These are phyloP conservation scores for Elgonia sp. DNA, from an alignment of 2,888 invertebrate species.

Conservation along the genomic window DNA sequence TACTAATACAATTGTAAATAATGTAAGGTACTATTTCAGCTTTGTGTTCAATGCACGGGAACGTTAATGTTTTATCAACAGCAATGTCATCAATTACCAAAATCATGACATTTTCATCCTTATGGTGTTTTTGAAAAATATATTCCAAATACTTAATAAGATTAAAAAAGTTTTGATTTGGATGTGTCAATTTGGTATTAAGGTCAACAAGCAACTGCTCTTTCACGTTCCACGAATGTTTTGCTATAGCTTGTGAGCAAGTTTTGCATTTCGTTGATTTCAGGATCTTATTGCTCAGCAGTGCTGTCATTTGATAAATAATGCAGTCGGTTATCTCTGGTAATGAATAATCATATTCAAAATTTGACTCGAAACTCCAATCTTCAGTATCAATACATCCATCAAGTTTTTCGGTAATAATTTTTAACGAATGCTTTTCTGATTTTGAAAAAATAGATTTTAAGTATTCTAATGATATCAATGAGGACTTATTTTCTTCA, in stretches of 20 bases:
- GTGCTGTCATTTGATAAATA: no score
- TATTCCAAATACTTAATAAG: constrained; percentile 23
- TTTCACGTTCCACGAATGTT: background rate
- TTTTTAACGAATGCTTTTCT: background rate
- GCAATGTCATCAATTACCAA: background rate
- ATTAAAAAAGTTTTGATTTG: constrained; percentile 14
- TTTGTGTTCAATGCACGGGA: background rate
- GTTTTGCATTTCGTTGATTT: background rate
- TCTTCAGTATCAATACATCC: background rate
- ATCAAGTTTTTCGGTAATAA: background rate
- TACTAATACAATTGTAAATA: background rate
- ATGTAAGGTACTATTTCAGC: background rate
- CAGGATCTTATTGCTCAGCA: background rate
- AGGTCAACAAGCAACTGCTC: background rate
- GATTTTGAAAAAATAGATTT: constrained; percentile 16
- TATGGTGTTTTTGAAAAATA: constrained; percentile 7
- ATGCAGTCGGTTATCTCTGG: no score
- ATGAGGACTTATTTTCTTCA: background rate
- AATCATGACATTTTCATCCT: background rate
- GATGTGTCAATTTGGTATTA: background rate
- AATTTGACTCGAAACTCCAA: constrained; percentile 13
- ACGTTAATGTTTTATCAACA: background rate
- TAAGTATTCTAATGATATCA: background rate
- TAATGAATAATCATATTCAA: constrained; percentile 14
- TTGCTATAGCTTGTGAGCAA: background rate